These are phyloP conservation scores for Sycophila sp. DNA, from an alignment of 1,140 invertebrate species.

Conservation along the genomic window DNA sequence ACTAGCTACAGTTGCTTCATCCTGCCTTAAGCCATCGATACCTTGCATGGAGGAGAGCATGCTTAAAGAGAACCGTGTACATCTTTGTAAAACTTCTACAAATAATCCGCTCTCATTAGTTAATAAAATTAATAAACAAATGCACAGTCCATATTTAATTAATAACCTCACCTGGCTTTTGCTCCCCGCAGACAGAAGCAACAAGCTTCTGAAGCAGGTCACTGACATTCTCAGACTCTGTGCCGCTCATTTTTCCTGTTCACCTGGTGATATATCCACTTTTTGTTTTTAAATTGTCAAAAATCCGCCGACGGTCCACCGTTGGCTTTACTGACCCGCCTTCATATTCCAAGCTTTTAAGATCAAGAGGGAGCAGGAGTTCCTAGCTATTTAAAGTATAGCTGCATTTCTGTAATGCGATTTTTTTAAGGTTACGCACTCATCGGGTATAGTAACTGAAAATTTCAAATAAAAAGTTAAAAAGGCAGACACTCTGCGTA, in stretches of 20 bases:
- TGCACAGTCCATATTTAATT: conserved; percentile 1
- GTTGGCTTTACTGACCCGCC: no score
- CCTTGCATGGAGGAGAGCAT: conserved; percentile 57
- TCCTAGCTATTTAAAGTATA: no score
- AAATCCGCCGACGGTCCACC: no score
- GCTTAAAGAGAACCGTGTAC: conserved; percentile 56
- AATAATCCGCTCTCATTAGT: conserved; percentile 19
- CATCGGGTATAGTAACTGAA: no score
- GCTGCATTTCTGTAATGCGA: no score
- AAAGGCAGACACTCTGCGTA: no score
- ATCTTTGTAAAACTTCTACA: conserved; percentile 31
- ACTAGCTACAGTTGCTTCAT: conserved; percentile 56
- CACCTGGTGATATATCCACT: no score
- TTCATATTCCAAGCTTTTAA: no score
- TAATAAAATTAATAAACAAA: conserved; percentile 6
- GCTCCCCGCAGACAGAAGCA: conserved; percentile 59
- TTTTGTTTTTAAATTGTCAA: background rate
- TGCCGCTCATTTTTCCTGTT: conserved; percentile 51
- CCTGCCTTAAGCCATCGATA: conserved; percentile 55
- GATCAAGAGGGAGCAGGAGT: no score
- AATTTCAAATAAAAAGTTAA: no score
- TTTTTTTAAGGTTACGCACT: no score
- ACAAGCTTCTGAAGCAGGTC: conserved; percentile 62
- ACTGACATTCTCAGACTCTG: conserved; percentile 57
- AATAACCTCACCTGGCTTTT: conserved; percentile 60